Conservation (phyloP, 2,113 vertebrate species). For the Scomber scombrus region DNA sequence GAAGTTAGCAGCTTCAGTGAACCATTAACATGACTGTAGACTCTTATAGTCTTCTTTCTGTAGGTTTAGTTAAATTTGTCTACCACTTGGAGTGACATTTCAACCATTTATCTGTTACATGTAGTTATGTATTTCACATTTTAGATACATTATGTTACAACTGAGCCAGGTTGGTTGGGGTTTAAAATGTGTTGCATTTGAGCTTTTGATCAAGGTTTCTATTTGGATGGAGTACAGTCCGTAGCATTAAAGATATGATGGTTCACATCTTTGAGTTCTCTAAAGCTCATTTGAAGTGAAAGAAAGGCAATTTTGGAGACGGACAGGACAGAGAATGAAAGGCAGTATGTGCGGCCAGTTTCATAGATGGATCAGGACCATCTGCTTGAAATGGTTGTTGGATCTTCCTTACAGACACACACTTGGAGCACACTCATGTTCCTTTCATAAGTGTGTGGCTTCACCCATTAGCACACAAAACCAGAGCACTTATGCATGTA, state of each 20-base stretch:
- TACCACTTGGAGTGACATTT: no score
- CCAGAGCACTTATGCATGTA: constrained; percentile 33
- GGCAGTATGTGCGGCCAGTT: constrained; percentile 42
- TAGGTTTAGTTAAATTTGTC: no score
- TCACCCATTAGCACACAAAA: constrained; percentile 46
- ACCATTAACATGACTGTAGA: no score
- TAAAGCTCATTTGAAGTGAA: constrained; percentile 24
- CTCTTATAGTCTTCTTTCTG: no score
- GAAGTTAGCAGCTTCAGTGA: no score
- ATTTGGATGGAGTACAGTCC: background rate
- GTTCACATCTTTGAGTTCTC: constrained; percentile 10
- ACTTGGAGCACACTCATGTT: constrained; percentile 38
- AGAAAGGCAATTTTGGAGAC: constrained; percentile 25
- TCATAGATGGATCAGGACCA: constrained; percentile 39
- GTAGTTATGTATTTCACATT: no score
- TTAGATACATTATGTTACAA: no score
- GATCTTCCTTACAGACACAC: constrained; percentile 52
- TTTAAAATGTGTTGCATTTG: background rate
- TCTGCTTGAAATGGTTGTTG: constrained; percentile 52
- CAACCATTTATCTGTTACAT: no score
- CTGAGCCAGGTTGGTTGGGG: no score
- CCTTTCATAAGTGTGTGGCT: constrained; percentile 51
- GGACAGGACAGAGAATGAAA: constrained; percentile 27
- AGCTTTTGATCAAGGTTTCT: constrained; percentile 10
- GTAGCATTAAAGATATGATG: background rate